These are phyloP conservation scores for Reticulitermes lucifugus DNA, from an alignment of 2,888 invertebrate genomes.

Conservation along the genomic window DNA sequence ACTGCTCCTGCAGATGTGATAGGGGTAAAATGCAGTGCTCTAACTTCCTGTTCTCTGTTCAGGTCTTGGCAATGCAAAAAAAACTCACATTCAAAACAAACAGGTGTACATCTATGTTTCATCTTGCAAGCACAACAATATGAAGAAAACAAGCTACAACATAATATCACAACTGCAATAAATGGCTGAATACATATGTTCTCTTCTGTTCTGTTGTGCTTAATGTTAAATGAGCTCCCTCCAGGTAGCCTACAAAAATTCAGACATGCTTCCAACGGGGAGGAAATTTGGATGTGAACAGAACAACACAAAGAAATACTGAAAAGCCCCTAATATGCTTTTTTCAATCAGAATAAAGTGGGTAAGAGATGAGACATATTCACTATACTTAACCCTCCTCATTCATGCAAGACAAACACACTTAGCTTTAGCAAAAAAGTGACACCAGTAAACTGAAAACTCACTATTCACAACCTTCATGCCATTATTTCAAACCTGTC, in stretches of 20 bases:
- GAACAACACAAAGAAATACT: background rate
- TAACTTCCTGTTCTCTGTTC: too few species aligned
- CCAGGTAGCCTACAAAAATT: background rate
- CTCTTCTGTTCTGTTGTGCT: background rate
- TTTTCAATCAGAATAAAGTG: background rate
- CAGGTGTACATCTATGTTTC: too few species aligned
- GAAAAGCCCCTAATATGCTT: slow-evolving; percentile 18
- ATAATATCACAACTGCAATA: too few species aligned
- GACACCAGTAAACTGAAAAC: slow-evolving; percentile 41
- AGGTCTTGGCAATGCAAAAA: too few species aligned
- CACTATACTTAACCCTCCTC: slow-evolving; percentile 41
- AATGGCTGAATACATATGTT: too few species aligned
- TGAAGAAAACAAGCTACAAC: too few species aligned
- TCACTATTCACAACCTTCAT: slow-evolving; percentile 7
- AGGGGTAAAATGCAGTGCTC: too few species aligned
- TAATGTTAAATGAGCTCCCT: background rate
- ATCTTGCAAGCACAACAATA: too few species aligned
- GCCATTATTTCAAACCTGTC: background rate
- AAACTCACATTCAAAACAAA: too few species aligned
- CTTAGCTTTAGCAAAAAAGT: slow-evolving; percentile 15
- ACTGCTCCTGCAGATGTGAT: too few species aligned
- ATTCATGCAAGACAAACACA: slow-evolving; percentile 38
- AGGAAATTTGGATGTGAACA: slow-evolving; percentile 7
- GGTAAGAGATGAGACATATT: slow-evolving; percentile 11
- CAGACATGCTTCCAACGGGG: background rate